A percentile compares a stretch with the other conserved stretches of the same genome.
phyloP scores from a whole-genome alignment of 2,113 vertebrate species.

The Lepus timidus region DNA sequence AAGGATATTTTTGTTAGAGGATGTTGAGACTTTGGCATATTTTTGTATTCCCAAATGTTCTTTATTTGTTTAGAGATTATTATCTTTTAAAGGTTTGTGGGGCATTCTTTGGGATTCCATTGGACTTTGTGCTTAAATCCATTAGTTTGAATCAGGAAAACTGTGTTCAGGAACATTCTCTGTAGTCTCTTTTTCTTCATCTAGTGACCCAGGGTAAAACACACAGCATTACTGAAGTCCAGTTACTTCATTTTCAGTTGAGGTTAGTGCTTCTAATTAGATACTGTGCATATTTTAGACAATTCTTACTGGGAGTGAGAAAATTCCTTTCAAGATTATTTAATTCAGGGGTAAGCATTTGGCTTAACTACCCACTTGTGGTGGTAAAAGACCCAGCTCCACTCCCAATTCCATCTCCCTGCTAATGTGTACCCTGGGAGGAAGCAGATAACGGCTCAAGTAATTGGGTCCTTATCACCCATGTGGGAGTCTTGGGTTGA shows the following conservation, averaged over 20 bases:
- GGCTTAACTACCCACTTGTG: too few relatives aligned
- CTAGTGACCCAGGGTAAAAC: neutral
- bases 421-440: too few relatives aligned
- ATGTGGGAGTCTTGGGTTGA: too few relatives aligned
- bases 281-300: neutral
- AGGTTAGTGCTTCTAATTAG: neutral
- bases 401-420: too few relatives aligned
- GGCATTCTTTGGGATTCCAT: slow-evolving; percentile 53
- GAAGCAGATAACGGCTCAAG: too few relatives aligned
- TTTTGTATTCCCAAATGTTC: slow-evolving; percentile 71
- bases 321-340: neutral
- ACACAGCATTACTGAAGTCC: neutral
- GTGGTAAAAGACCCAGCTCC: too few relatives aligned
- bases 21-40: slow-evolving; percentile 35
- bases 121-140: slow-evolving; percentile 43
- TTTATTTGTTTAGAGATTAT: slow-evolving; percentile 77
- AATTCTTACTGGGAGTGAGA: neutral
- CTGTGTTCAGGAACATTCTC: neutral
- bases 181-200: neutral
- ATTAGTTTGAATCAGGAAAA: neutral
- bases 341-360: neutral
- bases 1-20: slow-evolving; percentile 64
- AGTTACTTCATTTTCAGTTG: neutral
- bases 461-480: too few relatives aligned
- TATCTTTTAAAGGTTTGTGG: slow-evolving; percentile 68